Conservation (phyloP, 2,797 vertebrate genomes). For the Intellagama lesueurii region DNA sequence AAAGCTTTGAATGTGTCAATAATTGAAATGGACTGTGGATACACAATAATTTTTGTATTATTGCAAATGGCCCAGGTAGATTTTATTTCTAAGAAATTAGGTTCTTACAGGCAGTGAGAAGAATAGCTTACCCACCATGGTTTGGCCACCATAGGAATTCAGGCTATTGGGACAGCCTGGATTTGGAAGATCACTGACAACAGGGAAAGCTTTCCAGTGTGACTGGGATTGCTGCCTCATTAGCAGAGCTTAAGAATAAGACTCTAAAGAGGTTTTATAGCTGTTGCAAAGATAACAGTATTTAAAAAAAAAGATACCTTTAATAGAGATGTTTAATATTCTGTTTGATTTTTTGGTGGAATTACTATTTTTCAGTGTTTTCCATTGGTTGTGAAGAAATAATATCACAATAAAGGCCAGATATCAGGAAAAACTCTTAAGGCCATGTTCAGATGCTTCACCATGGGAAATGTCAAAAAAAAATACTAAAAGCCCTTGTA, state of each 20-base stretch:
- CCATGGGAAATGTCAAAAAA: background rate
- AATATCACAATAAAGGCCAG: background rate
- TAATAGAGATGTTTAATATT: background rate
- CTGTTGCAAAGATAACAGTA: background rate
- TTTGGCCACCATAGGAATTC: background rate
- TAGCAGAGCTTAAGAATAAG: background rate
- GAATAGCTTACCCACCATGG: background rate
- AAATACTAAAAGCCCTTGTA: background rate
- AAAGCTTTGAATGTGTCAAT: background rate
- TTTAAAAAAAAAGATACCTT: too few relatives aligned
- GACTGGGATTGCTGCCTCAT: background rate
- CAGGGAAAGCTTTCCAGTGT: background rate
- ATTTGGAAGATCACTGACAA: background rate
- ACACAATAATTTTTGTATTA: background rate
- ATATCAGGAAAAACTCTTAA: background rate
- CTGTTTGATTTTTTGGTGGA: background rate
- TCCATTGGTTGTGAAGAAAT: background rate
- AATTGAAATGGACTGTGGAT: background rate
- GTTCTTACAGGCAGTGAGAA: background rate
- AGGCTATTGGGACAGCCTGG: background rate
- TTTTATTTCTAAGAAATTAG: background rate
- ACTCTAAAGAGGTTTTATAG: background rate
- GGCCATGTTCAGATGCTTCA: background rate
- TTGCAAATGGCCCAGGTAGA: background rate
- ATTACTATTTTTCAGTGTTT: background rate